phyloP scores from a whole-genome alignment of 1,140 invertebrate genomes.

The Scaptomyza graminum region DNA sequence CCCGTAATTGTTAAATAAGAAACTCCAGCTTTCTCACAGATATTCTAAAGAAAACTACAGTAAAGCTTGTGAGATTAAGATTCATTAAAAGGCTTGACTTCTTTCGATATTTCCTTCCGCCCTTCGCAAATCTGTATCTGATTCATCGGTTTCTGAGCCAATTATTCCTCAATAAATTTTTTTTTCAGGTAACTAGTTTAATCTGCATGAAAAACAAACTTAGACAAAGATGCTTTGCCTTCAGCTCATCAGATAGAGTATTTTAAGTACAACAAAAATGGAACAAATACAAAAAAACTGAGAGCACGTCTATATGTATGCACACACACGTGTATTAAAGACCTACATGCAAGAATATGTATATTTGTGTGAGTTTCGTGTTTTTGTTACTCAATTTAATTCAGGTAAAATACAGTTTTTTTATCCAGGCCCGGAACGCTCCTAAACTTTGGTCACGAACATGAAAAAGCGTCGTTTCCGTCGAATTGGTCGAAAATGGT shows the following conservation, averaged over 20 bases:
- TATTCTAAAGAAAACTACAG: no score
- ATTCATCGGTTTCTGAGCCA: no score
- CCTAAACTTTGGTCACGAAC: slow-evolving; percentile 79
- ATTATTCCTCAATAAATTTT: no score
- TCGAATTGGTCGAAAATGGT: slow-evolving; percentile 74
- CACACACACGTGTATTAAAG: slow-evolving; percentile 27
- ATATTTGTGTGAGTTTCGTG: slow-evolving; percentile 57
- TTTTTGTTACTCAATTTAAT: slow-evolving; percentile 83
- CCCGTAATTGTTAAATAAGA: no score
- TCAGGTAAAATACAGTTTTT: slow-evolving; percentile 75
- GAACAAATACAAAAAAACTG: slow-evolving; percentile 34
- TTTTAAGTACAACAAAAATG: slow-evolving; percentile 25
- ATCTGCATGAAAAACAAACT: neutral
- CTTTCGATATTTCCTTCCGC: no score
- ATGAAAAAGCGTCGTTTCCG: slow-evolving; percentile 79
- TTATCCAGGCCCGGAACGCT: slow-evolving; percentile 37
- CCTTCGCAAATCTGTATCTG: no score
- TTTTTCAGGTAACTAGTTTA: neutral
- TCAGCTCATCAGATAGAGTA: neutral
- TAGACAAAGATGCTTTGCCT: neutral
- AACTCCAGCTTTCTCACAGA: no score
- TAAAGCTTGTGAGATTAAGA: neutral
- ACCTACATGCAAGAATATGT: slow-evolving; percentile 19
- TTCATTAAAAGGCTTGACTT: neutral
- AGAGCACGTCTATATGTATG: slow-evolving; percentile 47